Conservation (phyloP, 1,140 invertebrate species). For the Bombus confusus region DNA sequence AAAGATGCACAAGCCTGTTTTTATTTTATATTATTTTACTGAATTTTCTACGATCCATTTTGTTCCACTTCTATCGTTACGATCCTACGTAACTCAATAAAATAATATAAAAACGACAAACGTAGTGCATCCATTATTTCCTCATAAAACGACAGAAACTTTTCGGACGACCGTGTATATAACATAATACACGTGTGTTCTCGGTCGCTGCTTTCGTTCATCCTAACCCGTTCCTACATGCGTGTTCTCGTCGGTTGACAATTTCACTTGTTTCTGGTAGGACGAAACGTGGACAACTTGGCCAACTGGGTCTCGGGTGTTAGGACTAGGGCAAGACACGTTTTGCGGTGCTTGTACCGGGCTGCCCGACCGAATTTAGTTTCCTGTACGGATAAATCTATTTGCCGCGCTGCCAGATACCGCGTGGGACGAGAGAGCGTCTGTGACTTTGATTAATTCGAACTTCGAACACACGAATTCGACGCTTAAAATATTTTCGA, state of each 20-base stretch:
- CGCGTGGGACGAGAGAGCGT: neutral
- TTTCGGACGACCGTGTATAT: too few species aligned
- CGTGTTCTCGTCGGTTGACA: neutral
- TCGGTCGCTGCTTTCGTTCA: conserved; percentile 29
- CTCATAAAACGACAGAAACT: too few species aligned
- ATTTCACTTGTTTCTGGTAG: conserved; percentile 2
- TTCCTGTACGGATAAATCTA: conserved; percentile 17
- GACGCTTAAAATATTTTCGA: neutral
- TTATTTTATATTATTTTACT: too few species aligned
- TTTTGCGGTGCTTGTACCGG: conserved; percentile 8
- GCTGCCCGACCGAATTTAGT: neutral
- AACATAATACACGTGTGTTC: too few species aligned
- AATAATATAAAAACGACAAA: too few species aligned
- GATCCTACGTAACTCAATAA: too few species aligned
- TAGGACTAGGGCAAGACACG: conserved; percentile 17
- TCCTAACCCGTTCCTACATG: conserved; percentile 33
- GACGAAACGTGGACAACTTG: conserved; percentile 47
- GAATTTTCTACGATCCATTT: too few species aligned
- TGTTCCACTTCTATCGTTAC: too few species aligned
- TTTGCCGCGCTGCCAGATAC: neutral
- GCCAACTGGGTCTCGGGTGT: conserved; percentile 55
- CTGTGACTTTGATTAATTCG: conserved; percentile 3
- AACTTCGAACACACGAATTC: neutral
- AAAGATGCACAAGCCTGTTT: too few species aligned
- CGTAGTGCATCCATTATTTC: too few species aligned